A percentile compares a stretch with the other conserved stretches of the same genome.
Evolutionary conservation across 2,797 vertebrate species (phyloP).

Genomic region (Pseudocheirus occidentalis): DNA sequence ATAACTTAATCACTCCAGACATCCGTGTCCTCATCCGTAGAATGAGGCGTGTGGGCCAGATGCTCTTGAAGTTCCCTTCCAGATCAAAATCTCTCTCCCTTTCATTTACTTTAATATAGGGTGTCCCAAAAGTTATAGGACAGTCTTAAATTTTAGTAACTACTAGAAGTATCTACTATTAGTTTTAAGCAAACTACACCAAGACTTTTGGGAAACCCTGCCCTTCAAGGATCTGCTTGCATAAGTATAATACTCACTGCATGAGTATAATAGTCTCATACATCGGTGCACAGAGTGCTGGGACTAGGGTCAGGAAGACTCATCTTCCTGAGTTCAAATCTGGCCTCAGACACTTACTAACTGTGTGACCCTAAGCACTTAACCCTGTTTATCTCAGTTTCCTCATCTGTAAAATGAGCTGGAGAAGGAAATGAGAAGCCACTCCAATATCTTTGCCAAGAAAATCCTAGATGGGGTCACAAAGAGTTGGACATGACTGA

Average conservation of each 20-base stretch:
- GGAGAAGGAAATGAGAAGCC: background rate
- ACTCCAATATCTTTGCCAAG: background rate
- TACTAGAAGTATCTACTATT: background rate
- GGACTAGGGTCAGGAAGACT: background rate
- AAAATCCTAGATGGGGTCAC: background rate
- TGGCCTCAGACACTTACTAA: background rate
- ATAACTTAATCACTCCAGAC: background rate
- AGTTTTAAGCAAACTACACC: background rate
- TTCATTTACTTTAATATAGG: background rate
- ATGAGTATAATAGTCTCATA: background rate
- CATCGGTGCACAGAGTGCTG: background rate
- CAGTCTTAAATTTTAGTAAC: background rate
- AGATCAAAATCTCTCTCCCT: background rate
- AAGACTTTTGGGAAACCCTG: background rate
- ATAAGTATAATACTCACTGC: background rate
- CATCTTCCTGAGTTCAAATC: background rate
- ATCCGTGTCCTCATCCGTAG: background rate
- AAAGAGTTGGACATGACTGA: background rate
- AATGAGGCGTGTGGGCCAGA: background rate
- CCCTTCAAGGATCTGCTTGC: background rate
- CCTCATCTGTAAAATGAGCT: background rate
- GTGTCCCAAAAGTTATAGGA: background rate
- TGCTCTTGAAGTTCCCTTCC: background rate
- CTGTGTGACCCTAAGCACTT: background rate
- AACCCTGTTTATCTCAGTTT: background rate